Evolutionary conservation across 1,140 invertebrate species (phyloP).

Genomic region (Drosophila ambigua): DNA sequence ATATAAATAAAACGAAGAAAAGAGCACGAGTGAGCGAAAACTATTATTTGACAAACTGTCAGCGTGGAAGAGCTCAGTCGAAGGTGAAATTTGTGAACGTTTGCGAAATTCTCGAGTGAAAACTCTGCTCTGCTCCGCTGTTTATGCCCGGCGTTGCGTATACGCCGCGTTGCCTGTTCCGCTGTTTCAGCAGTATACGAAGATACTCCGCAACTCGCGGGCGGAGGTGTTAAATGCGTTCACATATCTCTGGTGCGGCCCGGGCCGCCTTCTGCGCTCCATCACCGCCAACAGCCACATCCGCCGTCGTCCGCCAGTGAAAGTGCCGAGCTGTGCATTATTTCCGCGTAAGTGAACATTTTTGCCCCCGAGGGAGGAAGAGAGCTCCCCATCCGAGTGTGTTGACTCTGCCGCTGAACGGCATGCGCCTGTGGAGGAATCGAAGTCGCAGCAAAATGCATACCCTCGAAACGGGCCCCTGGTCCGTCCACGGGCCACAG

Average conservation of each 20-base stretch:
- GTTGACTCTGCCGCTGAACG: conserved; percentile 24
- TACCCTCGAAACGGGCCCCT: conserved; percentile 43
- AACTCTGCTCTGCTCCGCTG: neutral
- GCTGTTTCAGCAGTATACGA: conserved; percentile 7
- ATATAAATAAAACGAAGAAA: conserved; percentile 12
- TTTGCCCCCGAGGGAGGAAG: conserved; percentile 1
- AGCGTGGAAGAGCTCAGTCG: conserved; percentile 22
- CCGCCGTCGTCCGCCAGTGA: conserved; percentile 48
- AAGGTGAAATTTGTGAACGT: conserved; percentile 58
- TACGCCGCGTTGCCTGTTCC: conserved; percentile 51
- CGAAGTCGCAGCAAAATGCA: conserved; percentile 64
- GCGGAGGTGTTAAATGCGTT: conserved; percentile 68
- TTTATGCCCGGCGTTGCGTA: conserved; percentile 45
- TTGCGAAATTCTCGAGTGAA: conserved; percentile 30
- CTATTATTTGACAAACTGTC: conserved; percentile 56
- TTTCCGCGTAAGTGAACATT: conserved; percentile 78
- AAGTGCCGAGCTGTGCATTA: conserved; percentile 71
- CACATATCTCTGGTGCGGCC: conserved; percentile 51
- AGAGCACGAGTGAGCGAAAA: conserved; percentile 24
- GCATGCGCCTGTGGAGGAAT: conserved; percentile 69
- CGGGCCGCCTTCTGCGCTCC: conserved; percentile 25
- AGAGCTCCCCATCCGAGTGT: too few species aligned
- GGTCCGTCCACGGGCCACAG: conserved; percentile 44
- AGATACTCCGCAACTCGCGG: too few species aligned
- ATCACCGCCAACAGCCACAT: conserved; percentile 8